Conservation (phyloP, 2,888 invertebrate species). For the Chrysopilus asiliformis region DNA sequence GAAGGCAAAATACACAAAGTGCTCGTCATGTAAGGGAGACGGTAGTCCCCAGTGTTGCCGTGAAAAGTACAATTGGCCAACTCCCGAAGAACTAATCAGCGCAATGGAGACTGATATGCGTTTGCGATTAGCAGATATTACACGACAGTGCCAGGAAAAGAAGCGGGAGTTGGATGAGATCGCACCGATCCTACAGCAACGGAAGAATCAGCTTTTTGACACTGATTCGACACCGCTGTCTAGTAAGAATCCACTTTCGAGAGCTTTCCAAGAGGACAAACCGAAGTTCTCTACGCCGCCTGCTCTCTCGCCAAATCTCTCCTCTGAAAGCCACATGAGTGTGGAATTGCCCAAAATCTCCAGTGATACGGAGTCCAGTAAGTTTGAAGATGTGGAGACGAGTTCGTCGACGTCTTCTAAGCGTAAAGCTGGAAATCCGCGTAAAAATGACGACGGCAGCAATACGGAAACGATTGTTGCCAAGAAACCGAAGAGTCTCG, state of each 20-base stretch:
- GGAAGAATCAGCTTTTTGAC: conserved; percentile 8
- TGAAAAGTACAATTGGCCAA: conserved; percentile 32
- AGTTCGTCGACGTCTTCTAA: conserved; percentile 41
- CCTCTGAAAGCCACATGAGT: conserved; percentile 13
- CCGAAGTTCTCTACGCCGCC: neutral
- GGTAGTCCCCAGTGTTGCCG: conserved; percentile 13
- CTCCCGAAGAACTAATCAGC: conserved; percentile 48
- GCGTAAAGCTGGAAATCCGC: conserved; percentile 64
- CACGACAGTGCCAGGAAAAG: conserved; percentile 69
- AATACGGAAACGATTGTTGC: conserved; percentile 70
- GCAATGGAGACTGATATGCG: conserved; percentile 73
- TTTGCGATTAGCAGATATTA: conserved; percentile 63
- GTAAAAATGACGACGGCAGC: conserved; percentile 49
- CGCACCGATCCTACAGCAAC: conserved; percentile 14
- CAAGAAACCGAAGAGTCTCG: conserved; percentile 61
- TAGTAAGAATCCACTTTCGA: conserved; percentile 10
- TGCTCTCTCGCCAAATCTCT: conserved; percentile 8
- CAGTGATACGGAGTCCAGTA: conserved; percentile 23
- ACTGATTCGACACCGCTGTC: conserved; percentile 13
- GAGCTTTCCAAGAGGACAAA: conserved; percentile 4
- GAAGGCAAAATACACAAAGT: conserved; percentile 22
- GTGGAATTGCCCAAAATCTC: conserved; percentile 17
- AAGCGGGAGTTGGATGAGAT: conserved; percentile 67
- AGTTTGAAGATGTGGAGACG: conserved; percentile 18
- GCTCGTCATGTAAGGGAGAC: conserved; percentile 18